Evolutionary conservation across 2,113 vertebrate genomes (phyloP).

Genomic region (Noturus placidus): DNA sequence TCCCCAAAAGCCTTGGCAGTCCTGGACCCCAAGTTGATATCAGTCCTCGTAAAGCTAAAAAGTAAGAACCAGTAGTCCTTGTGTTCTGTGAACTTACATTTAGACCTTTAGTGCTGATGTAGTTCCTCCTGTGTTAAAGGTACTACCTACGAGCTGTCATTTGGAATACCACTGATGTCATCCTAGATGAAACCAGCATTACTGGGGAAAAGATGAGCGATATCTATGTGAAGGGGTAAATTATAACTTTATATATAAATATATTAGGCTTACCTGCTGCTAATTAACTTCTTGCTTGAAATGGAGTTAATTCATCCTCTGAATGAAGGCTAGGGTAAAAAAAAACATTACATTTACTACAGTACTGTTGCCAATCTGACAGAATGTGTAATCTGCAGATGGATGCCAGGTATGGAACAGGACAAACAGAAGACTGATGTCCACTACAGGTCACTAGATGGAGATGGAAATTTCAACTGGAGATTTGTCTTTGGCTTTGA

Average conservation of each 20-base stretch:
- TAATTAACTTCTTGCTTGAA: not conserved
- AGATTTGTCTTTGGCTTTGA: constrained; percentile 93
- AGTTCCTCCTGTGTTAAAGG: constrained; percentile 61
- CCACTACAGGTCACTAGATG: constrained; percentile 94
- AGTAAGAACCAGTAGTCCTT: constrained; percentile 70
- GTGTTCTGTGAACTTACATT: not conserved
- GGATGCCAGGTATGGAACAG: constrained; percentile 97
- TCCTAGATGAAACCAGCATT: constrained; percentile 94
- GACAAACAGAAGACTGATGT: constrained; percentile 99
- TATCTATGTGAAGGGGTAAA: constrained; percentile 95
- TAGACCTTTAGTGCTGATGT: not conserved
- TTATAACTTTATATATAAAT: not conserved
- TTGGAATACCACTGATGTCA: constrained; percentile 96
- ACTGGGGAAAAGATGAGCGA: constrained; percentile 97
- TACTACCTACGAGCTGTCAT: constrained; percentile 83
- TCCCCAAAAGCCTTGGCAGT: constrained; percentile 86
- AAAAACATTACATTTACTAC: not conserved
- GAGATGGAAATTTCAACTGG: constrained; percentile 98
- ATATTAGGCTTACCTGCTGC: not conserved
- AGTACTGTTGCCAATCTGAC: not conserved
- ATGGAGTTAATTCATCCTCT: too few species aligned
- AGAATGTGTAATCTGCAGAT: constrained; percentile 68
- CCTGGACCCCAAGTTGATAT: constrained; percentile 93
- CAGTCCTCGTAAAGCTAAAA: constrained; percentile 89
- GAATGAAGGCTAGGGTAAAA: not conserved